phyloP scores from a whole-genome alignment of 2,888 invertebrate species.

The Melitaea athalia region DNA sequence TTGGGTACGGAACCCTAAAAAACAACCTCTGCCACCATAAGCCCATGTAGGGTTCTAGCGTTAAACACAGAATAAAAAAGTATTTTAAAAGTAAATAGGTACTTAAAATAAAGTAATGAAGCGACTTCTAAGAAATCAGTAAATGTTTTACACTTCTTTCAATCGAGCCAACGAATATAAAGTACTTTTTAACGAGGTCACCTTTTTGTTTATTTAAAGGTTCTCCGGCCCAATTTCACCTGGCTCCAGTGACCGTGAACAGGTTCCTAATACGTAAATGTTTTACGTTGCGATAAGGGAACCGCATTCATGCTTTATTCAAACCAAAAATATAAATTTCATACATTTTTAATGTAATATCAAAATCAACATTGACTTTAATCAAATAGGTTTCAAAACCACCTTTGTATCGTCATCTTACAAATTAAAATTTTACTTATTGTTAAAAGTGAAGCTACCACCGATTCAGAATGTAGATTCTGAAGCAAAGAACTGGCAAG shows the following conservation, averaged over 20 bases:
- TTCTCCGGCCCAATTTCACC: constrained; percentile 22
- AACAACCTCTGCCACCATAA: too few species aligned
- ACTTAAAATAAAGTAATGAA: background rate
- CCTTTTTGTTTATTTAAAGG: constrained; percentile 23
- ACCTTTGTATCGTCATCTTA: too few species aligned
- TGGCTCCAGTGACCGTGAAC: constrained; percentile 15
- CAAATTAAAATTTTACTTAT: too few species aligned
- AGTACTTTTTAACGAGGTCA: constrained; percentile 26
- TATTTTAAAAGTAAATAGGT: background rate
- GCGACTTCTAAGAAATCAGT: background rate
- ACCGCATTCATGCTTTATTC: constrained; percentile 17
- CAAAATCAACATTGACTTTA: background rate
- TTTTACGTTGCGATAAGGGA: constrained; percentile 20
- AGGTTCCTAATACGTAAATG: constrained; percentile 17
- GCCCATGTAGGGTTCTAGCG: too few species aligned
- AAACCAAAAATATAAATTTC: background rate
- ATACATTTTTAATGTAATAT: background rate
- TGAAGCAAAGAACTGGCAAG: too few species aligned
- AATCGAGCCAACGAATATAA: constrained; percentile 17
- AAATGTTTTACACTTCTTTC: constrained; percentile 1
- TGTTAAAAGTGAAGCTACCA: too few species aligned
- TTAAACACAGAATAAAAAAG: too few species aligned
- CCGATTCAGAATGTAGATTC: too few species aligned
- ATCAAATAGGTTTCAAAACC: too few species aligned
- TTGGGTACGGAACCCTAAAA: too few species aligned